These are phyloP conservation scores for Nanorana parkeri DNA, from an alignment of 2,113 vertebrate genomes.

Conservation along the genomic window DNA sequence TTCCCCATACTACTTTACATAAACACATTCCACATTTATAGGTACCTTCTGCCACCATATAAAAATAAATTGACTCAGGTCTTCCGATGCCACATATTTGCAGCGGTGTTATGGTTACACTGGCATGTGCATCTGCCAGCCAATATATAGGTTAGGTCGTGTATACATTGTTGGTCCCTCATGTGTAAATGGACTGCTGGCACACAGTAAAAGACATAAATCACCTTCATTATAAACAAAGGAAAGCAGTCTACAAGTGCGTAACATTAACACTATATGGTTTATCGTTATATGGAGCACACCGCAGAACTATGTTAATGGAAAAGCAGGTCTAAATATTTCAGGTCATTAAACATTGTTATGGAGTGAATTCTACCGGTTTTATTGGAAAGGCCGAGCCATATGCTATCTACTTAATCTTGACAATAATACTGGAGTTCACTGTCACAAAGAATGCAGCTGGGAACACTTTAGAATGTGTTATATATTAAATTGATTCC, in stretches of 20 bases:
- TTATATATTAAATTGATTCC: too few species aligned
- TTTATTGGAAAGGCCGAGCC: neutral
- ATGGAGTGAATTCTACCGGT: neutral
- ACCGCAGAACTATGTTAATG: neutral
- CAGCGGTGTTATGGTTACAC: neutral
- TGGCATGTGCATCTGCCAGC: neutral
- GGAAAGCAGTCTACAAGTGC: neutral
- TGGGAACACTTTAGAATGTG: neutral
- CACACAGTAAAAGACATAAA: neutral
- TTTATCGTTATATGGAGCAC: neutral
- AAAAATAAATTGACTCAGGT: neutral
- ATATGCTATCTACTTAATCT: neutral
- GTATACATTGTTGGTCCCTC: neutral
- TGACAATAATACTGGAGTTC: neutral
- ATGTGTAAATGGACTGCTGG: neutral
- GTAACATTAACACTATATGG: neutral
- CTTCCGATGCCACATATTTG: neutral
- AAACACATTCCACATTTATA: conserved; percentile 16
- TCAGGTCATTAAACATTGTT: neutral
- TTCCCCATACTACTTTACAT: neutral
- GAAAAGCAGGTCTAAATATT: conserved; percentile 1
- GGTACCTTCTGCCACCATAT: neutral
- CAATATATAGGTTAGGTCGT: neutral
- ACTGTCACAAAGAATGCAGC: neutral
- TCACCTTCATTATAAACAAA: neutral